Evolutionary conservation across 2,797 vertebrate genomes (phyloP).

Genomic region (Labeo calbasu): DNA sequence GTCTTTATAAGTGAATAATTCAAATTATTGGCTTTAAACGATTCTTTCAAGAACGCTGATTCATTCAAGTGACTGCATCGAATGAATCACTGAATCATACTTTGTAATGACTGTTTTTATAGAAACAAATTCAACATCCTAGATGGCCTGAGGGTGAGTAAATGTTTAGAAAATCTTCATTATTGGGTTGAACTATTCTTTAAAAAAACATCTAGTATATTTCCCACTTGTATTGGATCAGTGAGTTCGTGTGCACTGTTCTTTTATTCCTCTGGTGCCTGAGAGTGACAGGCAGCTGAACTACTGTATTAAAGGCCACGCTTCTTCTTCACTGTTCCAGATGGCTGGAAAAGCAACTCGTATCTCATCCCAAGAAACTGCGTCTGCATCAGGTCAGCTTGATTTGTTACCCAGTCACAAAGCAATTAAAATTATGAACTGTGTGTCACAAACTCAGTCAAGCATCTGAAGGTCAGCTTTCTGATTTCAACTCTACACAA

Average conservation of each 20-base stretch:
- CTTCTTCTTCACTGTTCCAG: constrained; percentile 41
- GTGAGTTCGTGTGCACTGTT: neutral
- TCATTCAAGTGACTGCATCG: too few species aligned
- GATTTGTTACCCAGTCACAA: constrained; percentile 45
- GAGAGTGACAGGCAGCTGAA: constrained; percentile 5
- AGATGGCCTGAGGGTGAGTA: neutral
- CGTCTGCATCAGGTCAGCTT: constrained; percentile 13
- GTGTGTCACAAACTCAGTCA: constrained; percentile 27
- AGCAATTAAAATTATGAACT: constrained; percentile 52
- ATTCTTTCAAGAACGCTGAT: too few species aligned
- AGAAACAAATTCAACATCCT: neutral
- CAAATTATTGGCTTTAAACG: too few species aligned
- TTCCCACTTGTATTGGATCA: neutral
- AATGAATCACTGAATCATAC: too few species aligned
- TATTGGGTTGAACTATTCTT: neutral
- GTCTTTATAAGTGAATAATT: too few species aligned
- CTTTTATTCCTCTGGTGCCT: constrained; percentile 23
- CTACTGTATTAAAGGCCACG: constrained; percentile 31
- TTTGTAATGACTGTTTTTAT: neutral
- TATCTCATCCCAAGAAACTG: constrained; percentile 39
- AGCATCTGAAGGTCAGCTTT: constrained; percentile 44
- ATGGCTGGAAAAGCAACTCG: constrained; percentile 41
- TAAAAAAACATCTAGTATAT: neutral
- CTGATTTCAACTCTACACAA: constrained; percentile 24
- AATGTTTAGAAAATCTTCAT: neutral